Evolutionary conservation across 2,888 invertebrate genomes (phyloP), one percentile per base, ranked within the genome.

Genomic region (Nomada ruficornis): DNA sequence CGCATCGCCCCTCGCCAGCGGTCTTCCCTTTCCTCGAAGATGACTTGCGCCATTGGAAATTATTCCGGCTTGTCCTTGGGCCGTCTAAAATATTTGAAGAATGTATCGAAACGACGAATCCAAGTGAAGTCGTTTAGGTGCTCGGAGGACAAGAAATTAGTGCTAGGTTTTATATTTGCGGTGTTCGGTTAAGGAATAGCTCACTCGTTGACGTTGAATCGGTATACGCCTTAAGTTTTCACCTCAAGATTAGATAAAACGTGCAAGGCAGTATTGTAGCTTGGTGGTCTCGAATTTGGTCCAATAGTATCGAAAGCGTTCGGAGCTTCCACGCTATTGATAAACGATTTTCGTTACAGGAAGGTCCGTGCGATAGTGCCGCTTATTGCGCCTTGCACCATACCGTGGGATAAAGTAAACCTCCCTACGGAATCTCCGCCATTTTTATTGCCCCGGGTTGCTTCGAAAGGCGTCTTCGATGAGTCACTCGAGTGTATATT

Each of bases 381-480:
- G 80, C 83, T 89, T 88, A 89, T 86, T 84, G 89, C 85, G 76
- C 76, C 83, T 79, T 55, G 76, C 80, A 80, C 68, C 77, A 63
- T 82, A 57, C 70, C 60, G 50, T 50, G 60, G 77, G 85, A 67
- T 78, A 83, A 78, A 80, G 75, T 80, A 82, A 84, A 84, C 71
- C 72, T 44, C 50, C 20, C 44, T 62, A 55, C 26, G 59, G 67
- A 75, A 23, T 69, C 64, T 71, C 42, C 47, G 67, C 71, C 62
- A 77, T 76, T 79, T 80, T 87, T 85, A 87, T 87, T 81, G 73
- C 73, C 64, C 23, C 64, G 60, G 59, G 60, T 78, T 47, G 55
- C 69, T 62, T 55, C 71, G 74, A 82, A 64, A 59, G 42, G 69
- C 63, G 75, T 74, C 67, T 52, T 75, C 70, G 70, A 76, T 44